These are phyloP conservation scores for Odontesthes bonariensis DNA, from an alignment of 2,113 vertebrate genomes.

Conservation along the genomic window DNA sequence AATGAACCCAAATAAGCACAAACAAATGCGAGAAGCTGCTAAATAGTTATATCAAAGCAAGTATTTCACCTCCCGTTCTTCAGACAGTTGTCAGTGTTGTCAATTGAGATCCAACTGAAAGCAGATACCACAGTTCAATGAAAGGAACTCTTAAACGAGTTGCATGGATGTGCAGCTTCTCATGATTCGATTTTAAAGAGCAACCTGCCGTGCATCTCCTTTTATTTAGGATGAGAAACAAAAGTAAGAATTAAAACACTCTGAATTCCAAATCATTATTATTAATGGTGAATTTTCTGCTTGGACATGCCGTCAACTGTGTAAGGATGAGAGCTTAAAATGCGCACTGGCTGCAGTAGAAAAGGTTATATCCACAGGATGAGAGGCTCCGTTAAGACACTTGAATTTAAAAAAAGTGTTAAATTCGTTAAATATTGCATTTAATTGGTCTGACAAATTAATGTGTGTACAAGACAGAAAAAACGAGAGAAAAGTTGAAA, in stretches of 20 bases:
- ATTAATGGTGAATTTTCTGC: background rate
- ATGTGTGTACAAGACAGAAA: background rate
- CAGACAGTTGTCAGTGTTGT: background rate
- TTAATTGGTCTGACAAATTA: background rate
- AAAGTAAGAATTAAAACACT: background rate
- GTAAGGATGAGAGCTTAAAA: background rate
- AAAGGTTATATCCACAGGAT: conserved; percentile 13
- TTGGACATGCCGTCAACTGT: background rate
- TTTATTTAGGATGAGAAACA: conserved; percentile 7
- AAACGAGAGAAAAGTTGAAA: background rate
- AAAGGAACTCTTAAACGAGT: conserved; percentile 12
- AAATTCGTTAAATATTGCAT: background rate
- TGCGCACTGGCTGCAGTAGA: conserved; percentile 4
- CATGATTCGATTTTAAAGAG: background rate
- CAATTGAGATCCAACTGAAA: no score
- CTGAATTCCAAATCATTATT: background rate
- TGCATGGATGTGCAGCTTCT: background rate
- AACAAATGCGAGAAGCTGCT: background rate
- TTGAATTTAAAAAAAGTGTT: conserved; percentile 18
- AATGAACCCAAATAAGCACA: background rate
- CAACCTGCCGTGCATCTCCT: background rate
- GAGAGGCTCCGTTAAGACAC: conserved; percentile 18
- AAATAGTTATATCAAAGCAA: background rate
- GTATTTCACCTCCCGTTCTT: no score
- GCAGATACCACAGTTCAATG: no score